Base-by-base conservation (phyloP, 2,113 vertebrate genomes). In the Atherinomorus stipes region DNA sequence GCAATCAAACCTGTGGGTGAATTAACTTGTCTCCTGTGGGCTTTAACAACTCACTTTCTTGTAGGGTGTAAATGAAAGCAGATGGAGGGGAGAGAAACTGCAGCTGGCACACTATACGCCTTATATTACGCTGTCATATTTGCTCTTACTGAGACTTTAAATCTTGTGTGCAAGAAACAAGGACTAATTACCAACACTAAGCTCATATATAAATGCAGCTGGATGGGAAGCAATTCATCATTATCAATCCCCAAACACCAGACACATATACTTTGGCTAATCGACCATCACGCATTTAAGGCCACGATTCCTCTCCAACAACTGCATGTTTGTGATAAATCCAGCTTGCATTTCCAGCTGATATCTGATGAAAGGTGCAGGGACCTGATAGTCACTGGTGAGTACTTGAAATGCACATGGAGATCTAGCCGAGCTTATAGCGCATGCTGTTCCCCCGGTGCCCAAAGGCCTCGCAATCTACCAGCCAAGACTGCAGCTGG, bases 41-140 rank as follows among this genome's bases (percentile, higher is more conserved):
- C 62, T 86, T 80, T 67, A 71, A 66, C 74, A 83, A 85, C 72
- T 85, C 67, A 26, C 64, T 74, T 80, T 78, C 71, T 82, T 83
- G 71, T 80, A 72, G 54, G 66, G 64, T 77, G 60, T 85, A 88
- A 85, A 91, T 77, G 37, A 78, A 86, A 90, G 71, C 81, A 88
- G 78, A 87, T 86, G 86, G 74, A 65, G 31, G 65, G 69, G 47
- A 78, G 53, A 40, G 59, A 63, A 78, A 78, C 56, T 86, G 66
- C 65, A 82, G 81, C 57, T 83, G 72, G 49, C 83, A 78, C 49
- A 80, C 57, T 76, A 34, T 65, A 80, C 54, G 28, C 19, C 51
- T 69, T 23, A 42, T 65, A 78, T 71, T 75, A 62, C 60, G 25
- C 26, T 60, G 52, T 64, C 49, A 52, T 40, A 63, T 76, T 64